A percentile compares a stretch with the other conserved stretches of the same genome.
phyloP scores from a whole-genome alignment of 2,113 vertebrate species.

The Rhagologus leucostigma region DNA sequence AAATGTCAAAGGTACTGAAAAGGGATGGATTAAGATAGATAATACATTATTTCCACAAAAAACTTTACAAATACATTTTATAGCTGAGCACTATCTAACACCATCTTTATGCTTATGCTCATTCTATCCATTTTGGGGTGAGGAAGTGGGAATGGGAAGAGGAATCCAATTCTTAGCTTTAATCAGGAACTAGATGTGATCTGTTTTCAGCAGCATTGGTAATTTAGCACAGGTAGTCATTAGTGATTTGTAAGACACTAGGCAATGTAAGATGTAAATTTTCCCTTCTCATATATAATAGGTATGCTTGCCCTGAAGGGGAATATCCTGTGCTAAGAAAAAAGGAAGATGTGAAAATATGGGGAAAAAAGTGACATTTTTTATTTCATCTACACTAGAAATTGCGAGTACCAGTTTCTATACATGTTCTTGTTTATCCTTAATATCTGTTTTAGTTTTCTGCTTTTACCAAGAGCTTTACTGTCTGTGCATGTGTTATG shows the following conservation, averaged over 20 bases:
- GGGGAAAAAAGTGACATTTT: rapidly evolving
- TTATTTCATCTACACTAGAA: not conserved
- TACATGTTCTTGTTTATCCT: not conserved
- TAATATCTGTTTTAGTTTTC: not conserved
- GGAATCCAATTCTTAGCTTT: not conserved
- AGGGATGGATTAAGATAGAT: not conserved
- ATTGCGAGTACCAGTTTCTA: rapidly evolving
- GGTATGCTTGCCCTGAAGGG: not conserved
- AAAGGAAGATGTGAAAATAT: not conserved
- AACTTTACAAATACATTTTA: not conserved
- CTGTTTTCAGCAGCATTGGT: not conserved
- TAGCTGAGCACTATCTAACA: not conserved
- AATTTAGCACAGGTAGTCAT: not conserved
- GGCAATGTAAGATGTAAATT: not conserved
- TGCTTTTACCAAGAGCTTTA: not conserved
- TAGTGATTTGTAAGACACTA: not conserved
- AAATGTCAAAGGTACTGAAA: not conserved
- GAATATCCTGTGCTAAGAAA: not conserved
- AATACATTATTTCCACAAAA: not conserved
- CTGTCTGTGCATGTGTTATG: not conserved
- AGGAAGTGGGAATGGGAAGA: not conserved
- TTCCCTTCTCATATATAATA: not conserved
- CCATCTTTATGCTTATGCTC: not conserved
- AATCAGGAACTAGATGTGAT: not conserved
- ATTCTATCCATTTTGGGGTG: not conserved